Percentiles rank a stretch among this genome's conserved stretches.
Evolutionary conservation across 1,140 invertebrate genomes (phyloP).

Genomic region (Phymorhynchus buccinoides): DNA sequence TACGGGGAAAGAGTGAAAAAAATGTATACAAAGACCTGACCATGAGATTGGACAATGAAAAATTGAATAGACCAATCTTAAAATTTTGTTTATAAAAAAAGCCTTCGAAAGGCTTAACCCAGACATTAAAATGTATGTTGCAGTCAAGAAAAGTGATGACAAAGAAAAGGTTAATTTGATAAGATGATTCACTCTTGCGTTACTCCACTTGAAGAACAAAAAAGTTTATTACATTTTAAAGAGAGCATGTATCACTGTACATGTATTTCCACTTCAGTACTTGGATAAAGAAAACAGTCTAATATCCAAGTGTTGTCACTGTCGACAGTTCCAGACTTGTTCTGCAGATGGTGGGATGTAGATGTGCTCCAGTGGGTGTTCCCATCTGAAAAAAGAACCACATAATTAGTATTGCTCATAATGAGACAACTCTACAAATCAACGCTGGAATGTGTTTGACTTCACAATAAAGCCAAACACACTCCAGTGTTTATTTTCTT

Average conservation of each 20-base stretch:
- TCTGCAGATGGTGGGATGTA: neutral
- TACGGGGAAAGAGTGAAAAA: too few species aligned
- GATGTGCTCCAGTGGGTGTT: neutral
- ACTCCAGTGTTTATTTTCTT: too few species aligned
- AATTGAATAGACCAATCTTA: too few species aligned
- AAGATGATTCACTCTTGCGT: too few species aligned
- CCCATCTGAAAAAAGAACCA: neutral
- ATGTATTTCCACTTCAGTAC: constrained; percentile 4
- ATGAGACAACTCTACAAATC: neutral
- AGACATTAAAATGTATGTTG: too few species aligned
- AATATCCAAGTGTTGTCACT: too few species aligned
- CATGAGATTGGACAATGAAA: too few species aligned
- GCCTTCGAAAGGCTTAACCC: too few species aligned
- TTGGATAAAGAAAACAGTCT: neutral
- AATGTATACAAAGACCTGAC: too few species aligned
- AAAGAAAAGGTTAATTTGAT: neutral
- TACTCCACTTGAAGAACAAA: neutral
- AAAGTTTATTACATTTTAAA: constrained; percentile 15
- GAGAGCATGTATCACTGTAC: neutral
- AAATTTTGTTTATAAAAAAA: too few species aligned
- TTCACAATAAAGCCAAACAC: too few species aligned
- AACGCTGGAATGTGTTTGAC: too few species aligned
- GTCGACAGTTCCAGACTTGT: neutral
- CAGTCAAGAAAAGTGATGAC: neutral
- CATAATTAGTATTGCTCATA: neutral